Percentiles rank a stretch among this genome's conserved stretches.
Conservation (phyloP, 2,113 vertebrate species). For the Xiphophorus hellerii region DNA sequence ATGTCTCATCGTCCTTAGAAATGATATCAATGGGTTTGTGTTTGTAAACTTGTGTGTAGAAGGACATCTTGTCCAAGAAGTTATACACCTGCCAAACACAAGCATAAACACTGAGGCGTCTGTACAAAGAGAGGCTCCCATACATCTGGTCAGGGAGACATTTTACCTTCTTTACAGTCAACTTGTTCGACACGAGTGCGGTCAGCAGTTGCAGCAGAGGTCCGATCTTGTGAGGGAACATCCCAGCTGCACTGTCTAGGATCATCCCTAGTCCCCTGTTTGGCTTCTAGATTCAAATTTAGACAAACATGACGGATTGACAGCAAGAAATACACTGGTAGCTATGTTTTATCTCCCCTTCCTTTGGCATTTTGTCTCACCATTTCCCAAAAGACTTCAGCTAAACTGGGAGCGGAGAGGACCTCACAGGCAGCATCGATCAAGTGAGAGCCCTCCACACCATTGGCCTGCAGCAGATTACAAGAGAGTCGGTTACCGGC, state of each 20-base stretch:
- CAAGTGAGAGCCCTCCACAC: constrained; percentile 81
- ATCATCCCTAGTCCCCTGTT: constrained; percentile 94
- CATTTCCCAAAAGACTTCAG: constrained; percentile 96
- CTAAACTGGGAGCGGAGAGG: constrained; percentile 89
- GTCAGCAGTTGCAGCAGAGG: constrained; percentile 92
- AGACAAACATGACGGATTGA: background rate
- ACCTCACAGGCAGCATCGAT: constrained; percentile 95
- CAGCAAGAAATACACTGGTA: background rate
- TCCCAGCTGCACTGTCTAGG: constrained; percentile 91
- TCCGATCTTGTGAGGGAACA: constrained; percentile 92
- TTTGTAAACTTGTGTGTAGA: constrained; percentile 94
- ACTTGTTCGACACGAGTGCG: constrained; percentile 92
- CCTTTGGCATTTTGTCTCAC: constrained; percentile 74
- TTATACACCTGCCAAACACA: constrained; percentile 87
- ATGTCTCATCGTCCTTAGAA: constrained; percentile 91
- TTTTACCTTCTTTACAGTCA: constrained; percentile 92
- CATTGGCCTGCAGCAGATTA: constrained; percentile 32
- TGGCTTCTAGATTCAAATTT: constrained; percentile 82
- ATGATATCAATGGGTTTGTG: constrained; percentile 91
- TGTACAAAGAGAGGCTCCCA: background rate
- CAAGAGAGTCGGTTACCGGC: background rate
- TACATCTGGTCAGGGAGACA: background rate
- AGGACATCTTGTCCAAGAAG: constrained; percentile 97
- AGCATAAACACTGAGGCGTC: background rate
- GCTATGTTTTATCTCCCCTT: background rate